Evolutionary conservation across 2,113 vertebrate species (phyloP).

Genomic region (Aldabrachelys gigantea): DNA sequence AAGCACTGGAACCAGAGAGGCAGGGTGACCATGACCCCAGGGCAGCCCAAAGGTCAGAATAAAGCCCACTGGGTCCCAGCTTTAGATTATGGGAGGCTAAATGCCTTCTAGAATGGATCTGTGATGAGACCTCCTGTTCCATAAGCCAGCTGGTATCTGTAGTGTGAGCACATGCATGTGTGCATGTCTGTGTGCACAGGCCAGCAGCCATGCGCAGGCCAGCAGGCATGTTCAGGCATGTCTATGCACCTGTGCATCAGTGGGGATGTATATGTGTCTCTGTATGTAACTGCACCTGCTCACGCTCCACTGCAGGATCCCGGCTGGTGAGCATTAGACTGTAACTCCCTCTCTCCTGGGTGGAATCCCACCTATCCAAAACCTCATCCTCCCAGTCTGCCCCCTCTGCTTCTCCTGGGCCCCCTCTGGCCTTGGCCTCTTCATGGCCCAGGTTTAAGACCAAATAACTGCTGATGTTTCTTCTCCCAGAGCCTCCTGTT

Average conservation of each 20-base stretch:
- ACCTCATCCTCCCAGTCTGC: neutral
- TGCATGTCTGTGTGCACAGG: neutral
- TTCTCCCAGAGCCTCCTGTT: neutral
- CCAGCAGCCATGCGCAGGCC: neutral
- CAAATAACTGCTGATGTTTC: neutral
- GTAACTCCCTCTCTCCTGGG: neutral
- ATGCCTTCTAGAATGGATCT: neutral
- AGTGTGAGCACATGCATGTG: neutral
- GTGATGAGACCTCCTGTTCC: fast-evolving
- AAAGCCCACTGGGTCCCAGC: neutral
- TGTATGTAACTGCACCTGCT: too few species aligned
- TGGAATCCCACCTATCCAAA: neutral
- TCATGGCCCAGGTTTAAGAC: neutral
- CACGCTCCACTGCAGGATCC: neutral
- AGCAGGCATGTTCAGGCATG: neutral
- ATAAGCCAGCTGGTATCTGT: fast-evolving
- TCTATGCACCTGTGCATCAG: neutral
- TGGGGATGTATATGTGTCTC: too few species aligned
- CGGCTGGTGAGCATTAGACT: neutral
- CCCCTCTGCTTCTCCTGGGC: fast-evolving
- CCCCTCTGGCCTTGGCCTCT: neutral
- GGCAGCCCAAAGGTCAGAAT: neutral
- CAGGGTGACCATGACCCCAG: neutral
- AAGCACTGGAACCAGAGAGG: neutral
- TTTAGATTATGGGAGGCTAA: neutral